A percentile compares a stretch with the other conserved stretches of the same genome.
Evolutionary conservation across 2,888 invertebrate species (phyloP).

Genomic region (Meta bourneti): DNA sequence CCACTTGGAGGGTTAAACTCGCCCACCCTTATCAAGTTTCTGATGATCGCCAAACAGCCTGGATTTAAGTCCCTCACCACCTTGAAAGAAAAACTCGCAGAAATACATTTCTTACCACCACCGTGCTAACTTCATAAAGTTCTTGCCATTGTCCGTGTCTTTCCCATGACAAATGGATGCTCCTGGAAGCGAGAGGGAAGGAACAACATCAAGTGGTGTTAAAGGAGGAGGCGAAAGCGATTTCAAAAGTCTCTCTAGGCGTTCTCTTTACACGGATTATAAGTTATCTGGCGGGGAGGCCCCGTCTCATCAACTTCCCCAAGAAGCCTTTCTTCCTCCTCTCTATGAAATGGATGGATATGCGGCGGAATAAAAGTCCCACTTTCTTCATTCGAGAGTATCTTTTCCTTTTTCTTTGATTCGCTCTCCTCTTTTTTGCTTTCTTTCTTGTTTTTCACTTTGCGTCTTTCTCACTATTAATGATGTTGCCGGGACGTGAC

Average conservation of each 20-base stretch:
- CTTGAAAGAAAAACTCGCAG: not conserved
- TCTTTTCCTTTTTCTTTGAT: constrained; percentile 24
- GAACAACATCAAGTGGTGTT: constrained; percentile 63
- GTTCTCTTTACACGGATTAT: constrained; percentile 67
- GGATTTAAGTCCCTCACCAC: not conserved
- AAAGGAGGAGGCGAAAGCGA: constrained; percentile 52
- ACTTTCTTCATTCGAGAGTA: constrained; percentile 60
- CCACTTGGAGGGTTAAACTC: too few species aligned
- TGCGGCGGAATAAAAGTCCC: constrained; percentile 54
- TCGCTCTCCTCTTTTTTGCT: constrained; percentile 21
- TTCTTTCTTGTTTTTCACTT: constrained; percentile 61
- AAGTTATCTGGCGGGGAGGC: constrained; percentile 62
- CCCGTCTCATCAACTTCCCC: constrained; percentile 52
- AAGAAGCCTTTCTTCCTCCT: constrained; percentile 33
- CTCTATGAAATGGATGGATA: constrained; percentile 29
- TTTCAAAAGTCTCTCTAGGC: constrained; percentile 68
- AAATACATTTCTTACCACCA: not conserved
- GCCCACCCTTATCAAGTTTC: constrained; percentile 3
- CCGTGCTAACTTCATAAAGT: constrained; percentile 10
- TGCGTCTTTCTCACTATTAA: constrained; percentile 65
- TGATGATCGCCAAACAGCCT: not conserved
- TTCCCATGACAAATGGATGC: constrained; percentile 54
- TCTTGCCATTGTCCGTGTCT: constrained; percentile 44
- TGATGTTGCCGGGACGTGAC: constrained; percentile 71
- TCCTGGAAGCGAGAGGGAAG: constrained; percentile 15